A percentile compares a stretch with the other conserved stretches of the same genome.
phyloP scores from a whole-genome alignment of 2,113 vertebrate genomes.

The Eulemur rufifrons region DNA sequence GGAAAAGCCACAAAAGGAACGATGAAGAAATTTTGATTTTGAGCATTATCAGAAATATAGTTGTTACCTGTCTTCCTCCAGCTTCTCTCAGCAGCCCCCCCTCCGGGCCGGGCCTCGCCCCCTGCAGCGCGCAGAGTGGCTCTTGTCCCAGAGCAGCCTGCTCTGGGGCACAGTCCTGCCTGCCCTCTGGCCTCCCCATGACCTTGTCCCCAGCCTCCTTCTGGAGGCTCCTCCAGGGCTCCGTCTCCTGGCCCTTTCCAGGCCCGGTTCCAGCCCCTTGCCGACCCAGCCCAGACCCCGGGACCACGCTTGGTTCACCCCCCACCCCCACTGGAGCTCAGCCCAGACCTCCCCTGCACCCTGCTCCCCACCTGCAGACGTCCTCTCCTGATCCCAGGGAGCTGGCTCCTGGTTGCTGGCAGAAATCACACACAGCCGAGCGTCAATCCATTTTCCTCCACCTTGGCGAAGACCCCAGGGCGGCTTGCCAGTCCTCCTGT shows the following conservation, averaged over 20 bases:
- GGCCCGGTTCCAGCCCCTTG: not conserved
- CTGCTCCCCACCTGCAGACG: fast-evolving
- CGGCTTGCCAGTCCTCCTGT: not conserved
- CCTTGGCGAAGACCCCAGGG: not conserved
- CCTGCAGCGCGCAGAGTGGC: fast-evolving
- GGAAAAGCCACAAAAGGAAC: fast-evolving
- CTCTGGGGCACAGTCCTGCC: fast-evolving
- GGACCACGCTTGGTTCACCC: not conserved
- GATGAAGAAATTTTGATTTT: not conserved
- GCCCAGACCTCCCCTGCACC: not conserved
- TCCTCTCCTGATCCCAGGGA: not conserved
- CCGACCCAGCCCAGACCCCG: not conserved
- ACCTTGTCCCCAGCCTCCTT: not conserved
- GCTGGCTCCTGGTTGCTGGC: not conserved
- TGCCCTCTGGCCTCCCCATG: not conserved
- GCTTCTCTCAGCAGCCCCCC: too few relatives aligned
- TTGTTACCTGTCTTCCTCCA: fast-evolving
- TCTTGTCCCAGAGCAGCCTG: not conserved
- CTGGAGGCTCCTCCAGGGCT: not conserved
- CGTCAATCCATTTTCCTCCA: not conserved
- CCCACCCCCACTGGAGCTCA: not conserved
- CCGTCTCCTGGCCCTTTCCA: not conserved
- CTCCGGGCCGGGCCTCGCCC: fast-evolving
- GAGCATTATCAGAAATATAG: not conserved
- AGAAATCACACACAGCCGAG: not conserved